These are phyloP conservation scores for Lontra canadensis DNA, from an alignment of 2,113 vertebrate genomes.

Conservation along the genomic window DNA sequence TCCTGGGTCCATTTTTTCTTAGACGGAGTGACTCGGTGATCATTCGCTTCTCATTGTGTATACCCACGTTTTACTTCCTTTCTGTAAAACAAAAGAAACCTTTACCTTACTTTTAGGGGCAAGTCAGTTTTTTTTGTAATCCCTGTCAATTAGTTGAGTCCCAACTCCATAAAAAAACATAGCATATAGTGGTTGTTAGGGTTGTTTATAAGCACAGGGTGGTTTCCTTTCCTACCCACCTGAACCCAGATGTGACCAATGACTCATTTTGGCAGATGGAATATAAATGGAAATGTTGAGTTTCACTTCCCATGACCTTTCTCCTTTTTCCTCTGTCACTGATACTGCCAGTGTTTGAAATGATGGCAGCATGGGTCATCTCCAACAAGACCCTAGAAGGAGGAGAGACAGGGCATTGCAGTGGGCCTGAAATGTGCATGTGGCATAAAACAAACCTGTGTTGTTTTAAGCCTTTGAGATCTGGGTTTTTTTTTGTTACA, in stretches of 20 bases:
- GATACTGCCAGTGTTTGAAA: background rate
- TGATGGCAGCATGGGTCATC: background rate
- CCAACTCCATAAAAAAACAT: background rate
- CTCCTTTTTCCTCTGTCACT: background rate
- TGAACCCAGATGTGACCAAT: background rate
- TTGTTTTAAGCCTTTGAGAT: background rate
- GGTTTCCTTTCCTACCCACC: background rate
- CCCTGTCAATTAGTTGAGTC: background rate
- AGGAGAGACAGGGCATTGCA: background rate
- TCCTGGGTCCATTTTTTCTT: background rate
- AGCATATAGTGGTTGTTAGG: background rate
- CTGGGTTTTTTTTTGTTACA: background rate
- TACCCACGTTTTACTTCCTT: background rate
- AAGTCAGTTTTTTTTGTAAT: background rate
- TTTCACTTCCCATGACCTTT: background rate
- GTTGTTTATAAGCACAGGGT: fast-evolving
- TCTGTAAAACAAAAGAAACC: background rate
- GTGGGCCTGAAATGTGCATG: background rate
- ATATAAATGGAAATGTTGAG: background rate
- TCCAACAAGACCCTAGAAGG: background rate
- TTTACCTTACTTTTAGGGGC: background rate
- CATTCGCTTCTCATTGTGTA: background rate
- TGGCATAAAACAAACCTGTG: background rate
- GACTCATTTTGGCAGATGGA: background rate
- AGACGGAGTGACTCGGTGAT: background rate